Base-by-base conservation (phyloP, 2,797 vertebrate genomes). In the Cephalopachus bancanus region DNA sequence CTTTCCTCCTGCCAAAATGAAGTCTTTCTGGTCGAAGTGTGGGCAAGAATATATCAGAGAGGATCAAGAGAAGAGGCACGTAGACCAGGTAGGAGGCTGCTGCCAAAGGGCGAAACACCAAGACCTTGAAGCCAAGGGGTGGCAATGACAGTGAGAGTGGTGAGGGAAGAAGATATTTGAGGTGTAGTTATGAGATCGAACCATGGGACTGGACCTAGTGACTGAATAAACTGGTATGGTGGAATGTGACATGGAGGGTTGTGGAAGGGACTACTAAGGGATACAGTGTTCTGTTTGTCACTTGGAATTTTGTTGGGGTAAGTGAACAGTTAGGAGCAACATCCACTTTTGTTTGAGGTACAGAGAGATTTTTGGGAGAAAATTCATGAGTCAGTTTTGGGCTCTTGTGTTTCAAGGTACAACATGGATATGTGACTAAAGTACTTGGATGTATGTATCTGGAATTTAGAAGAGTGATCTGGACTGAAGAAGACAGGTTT, bases 381-480 rank as follows among this genome's bases (percentile, higher is more conserved):
- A 87, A 71, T 59, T 67, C 81, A 44, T 75, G 55, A 94, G 55
- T 75, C 51, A 74, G 5, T 84, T 94, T 93, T 22, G 33, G 81
- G 20, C 11, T 85, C 57, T 15, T 17, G 83, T 28, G 2, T 4
- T 80, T 71, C 44, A 59, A 71, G 37, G 19, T 60, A 19, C 16
- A 89, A 81, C 93, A 33, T 89, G 74, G 64, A 74, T 53, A 30
- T 78, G 7, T 60, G 86, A 60, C 3, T 79, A n/a, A 94, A 74
- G 22, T 83, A 59, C 57, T 60, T 87, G 44, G 51, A 44, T 71
- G 22, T 78, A 1, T 53, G 7, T n/a, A 53, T 72, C n/a, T 57
- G 22, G 12, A 75, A 80, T 87, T 95, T 71, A 75, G 24, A 75
- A 94, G 49, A 75, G 9, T 76, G 14, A 67, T 96, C 33, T 87